A percentile compares a stretch with the other conserved stretches of the same genome.
These are phyloP conservation scores for Drosophila suzukii DNA, from an alignment of 1,140 invertebrate species.

Conservation along the genomic window DNA sequence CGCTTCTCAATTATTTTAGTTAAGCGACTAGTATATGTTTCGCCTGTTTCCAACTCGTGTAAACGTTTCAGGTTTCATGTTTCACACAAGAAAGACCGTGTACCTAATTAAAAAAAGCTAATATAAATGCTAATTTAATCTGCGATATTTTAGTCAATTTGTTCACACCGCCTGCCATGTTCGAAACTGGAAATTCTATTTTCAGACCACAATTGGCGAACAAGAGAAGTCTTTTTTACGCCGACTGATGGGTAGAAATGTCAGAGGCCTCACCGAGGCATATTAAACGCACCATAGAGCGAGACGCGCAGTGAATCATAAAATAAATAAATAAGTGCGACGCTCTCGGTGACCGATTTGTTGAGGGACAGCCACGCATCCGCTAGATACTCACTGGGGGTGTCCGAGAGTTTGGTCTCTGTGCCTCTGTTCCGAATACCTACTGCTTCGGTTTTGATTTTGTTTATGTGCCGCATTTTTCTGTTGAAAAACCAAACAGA, in stretches of 20 bases:
- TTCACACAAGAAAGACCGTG: slow-evolving; percentile 27
- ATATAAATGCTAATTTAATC: slow-evolving; percentile 72
- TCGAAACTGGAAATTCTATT: slow-evolving; percentile 55
- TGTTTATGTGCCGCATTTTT: slow-evolving; percentile 58
- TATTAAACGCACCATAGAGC: slow-evolving; percentile 49
- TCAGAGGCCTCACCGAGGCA: slow-evolving; percentile 43
- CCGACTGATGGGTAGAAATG: slow-evolving; percentile 44
- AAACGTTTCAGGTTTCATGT: slow-evolving; percentile 15
- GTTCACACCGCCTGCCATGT: slow-evolving; percentile 33
- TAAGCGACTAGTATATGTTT: slow-evolving; percentile 15
- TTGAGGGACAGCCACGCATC: slow-evolving; percentile 67
- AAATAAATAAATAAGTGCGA: slow-evolving; percentile 65
- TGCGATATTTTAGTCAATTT: slow-evolving; percentile 33
- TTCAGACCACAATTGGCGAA: slow-evolving; percentile 59
- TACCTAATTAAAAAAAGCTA: slow-evolving; percentile 39
- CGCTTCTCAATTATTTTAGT: slow-evolving; percentile 12
- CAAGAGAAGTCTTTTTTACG: slow-evolving; percentile 39
- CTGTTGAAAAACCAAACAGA: slow-evolving; percentile 60
- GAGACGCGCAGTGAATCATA: slow-evolving; percentile 51
- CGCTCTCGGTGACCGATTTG: slow-evolving; percentile 42
- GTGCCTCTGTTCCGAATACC: slow-evolving; percentile 2
- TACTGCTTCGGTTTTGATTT: slow-evolving; percentile 27
- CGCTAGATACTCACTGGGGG: slow-evolving; percentile 38
- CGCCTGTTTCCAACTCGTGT: slow-evolving; percentile 3
- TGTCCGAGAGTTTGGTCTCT: slow-evolving; percentile 8